Percentiles rank a stretch among this genome's conserved stretches.
phyloP scores from a whole-genome alignment of 2,888 invertebrate genomes.

The Hydraecia micacea region DNA sequence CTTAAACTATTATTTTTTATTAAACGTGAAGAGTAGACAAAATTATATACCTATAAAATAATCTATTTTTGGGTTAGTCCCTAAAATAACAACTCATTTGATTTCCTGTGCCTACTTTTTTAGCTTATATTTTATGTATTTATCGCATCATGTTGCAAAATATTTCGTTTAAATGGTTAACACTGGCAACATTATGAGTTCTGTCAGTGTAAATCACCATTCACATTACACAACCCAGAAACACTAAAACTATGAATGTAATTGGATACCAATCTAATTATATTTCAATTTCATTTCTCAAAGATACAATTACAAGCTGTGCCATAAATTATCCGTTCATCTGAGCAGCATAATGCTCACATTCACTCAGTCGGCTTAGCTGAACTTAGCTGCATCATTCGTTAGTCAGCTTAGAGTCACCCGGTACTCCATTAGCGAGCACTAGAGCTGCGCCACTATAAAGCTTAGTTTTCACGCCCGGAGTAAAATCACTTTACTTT shows the following conservation, averaged over 20 bases:
- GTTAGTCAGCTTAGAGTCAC: slow-evolving; percentile 63
- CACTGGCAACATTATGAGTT: not conserved
- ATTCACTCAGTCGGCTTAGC: slow-evolving; percentile 36
- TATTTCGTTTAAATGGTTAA: not conserved
- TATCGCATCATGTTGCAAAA: not conserved
- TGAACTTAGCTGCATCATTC: slow-evolving; percentile 51
- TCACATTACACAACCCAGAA: slow-evolving; percentile 18
- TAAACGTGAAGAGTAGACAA: not conserved
- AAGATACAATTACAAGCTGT: slow-evolving; percentile 38
- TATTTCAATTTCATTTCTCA: slow-evolving; percentile 50
- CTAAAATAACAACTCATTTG: not conserved
- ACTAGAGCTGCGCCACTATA: slow-evolving; percentile 44
- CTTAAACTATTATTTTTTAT: not conserved
- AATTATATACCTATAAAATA: not conserved
- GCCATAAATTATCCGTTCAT: slow-evolving; percentile 20
- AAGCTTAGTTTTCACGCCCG: slow-evolving; percentile 52
- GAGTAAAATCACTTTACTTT: slow-evolving; percentile 54
- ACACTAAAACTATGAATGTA: not conserved
- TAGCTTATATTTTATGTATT: not conserved
- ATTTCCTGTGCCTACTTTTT: not conserved
- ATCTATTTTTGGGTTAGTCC: not conserved
- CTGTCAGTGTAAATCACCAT: not conserved
- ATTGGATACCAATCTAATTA: slow-evolving; percentile 44
- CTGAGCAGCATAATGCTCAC: slow-evolving; percentile 26
- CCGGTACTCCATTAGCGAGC: slow-evolving; percentile 53